Conservation (phyloP, 1,140 invertebrate species). For the Sitodiplosis mosellana region DNA sequence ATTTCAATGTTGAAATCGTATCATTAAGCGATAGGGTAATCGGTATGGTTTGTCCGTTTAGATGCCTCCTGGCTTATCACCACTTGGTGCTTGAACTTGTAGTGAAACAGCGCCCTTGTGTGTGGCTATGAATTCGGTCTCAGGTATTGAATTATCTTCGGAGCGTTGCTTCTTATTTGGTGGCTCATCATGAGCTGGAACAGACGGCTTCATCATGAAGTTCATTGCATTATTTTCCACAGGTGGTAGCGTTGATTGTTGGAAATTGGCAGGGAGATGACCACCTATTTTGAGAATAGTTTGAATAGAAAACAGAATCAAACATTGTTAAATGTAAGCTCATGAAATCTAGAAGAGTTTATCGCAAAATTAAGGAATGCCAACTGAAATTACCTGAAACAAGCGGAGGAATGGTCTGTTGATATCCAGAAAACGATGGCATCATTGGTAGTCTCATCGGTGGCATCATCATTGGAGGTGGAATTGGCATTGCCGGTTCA, state of each 20-base stretch:
- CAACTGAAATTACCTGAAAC: too few species aligned
- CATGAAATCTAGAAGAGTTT: too few species aligned
- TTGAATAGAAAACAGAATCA: too few species aligned
- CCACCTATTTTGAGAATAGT: conserved; percentile 1
- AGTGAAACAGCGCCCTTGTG: conserved; percentile 50
- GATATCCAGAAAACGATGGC: conserved; percentile 20
- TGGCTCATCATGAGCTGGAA: conserved; percentile 60
- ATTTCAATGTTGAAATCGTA: conserved; percentile 69
- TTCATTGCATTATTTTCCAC: conserved; percentile 14
- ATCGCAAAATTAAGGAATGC: too few species aligned
- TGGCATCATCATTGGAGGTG: conserved; percentile 46
- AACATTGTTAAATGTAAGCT: too few species aligned
- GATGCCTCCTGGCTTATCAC: conserved; percentile 87
- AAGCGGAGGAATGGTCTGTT: conserved; percentile 4
- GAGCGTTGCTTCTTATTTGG: conserved; percentile 73
- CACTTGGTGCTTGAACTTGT: conserved; percentile 60
- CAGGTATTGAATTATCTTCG: conserved; percentile 83
- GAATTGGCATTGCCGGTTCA: conserved; percentile 25
- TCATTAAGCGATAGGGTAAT: conserved; percentile 66
- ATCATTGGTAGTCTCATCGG: conserved; percentile 41
- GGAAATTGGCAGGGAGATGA: conserved; percentile 1
- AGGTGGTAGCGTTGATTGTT: conserved; percentile 9
- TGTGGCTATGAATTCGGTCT: conserved; percentile 33
- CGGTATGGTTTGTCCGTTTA: conserved; percentile 78
- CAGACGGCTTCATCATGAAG: conserved; percentile 9